These are phyloP conservation scores for Hiodon tergisus DNA, from an alignment of 2,113 vertebrate genomes.

Conservation along the genomic window DNA sequence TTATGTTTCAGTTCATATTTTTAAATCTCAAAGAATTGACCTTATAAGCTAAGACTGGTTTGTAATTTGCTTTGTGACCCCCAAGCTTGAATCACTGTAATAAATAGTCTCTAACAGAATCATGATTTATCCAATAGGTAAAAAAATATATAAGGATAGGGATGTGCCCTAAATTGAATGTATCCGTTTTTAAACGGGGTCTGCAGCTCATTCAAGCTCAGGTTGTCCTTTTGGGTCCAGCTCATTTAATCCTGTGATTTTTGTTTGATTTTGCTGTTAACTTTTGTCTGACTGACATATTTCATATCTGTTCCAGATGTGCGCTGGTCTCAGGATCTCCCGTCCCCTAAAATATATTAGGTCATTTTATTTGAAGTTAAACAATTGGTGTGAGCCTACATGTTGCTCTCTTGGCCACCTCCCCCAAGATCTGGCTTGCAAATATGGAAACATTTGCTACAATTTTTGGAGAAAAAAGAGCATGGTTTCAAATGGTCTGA, in stretches of 20 bases:
- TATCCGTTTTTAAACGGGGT: not conserved
- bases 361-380: slow-evolving; percentile 31
- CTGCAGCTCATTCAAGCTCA: slow-evolving; percentile 5
- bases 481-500: slow-evolving; percentile 30
- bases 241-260: slow-evolving; percentile 9
- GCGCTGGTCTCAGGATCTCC: slow-evolving; percentile 10
- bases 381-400: slow-evolving; percentile 26
- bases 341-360: slow-evolving; percentile 27
- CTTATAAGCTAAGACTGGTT: not conserved
- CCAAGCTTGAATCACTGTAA: not conserved
- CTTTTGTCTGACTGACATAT: slow-evolving; percentile 25
- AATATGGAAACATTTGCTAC: slow-evolving; percentile 40
- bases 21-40: not conserved
- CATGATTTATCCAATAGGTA: not conserved
- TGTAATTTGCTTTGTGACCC: not conserved
- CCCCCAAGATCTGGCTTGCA: slow-evolving; percentile 27
- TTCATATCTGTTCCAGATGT: slow-evolving; percentile 30
- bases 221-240: no score
- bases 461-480: slow-evolving; percentile 20
- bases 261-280: slow-evolving; percentile 28
- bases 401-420: slow-evolving; percentile 20
- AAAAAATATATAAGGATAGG: slow-evolving; percentile 1
- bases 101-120: no score
- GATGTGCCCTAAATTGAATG: not conserved
- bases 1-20: not conserved